These are phyloP conservation scores for Ochropacha duplaris DNA, from an alignment of 2,888 invertebrate species.

Conservation along the genomic window DNA sequence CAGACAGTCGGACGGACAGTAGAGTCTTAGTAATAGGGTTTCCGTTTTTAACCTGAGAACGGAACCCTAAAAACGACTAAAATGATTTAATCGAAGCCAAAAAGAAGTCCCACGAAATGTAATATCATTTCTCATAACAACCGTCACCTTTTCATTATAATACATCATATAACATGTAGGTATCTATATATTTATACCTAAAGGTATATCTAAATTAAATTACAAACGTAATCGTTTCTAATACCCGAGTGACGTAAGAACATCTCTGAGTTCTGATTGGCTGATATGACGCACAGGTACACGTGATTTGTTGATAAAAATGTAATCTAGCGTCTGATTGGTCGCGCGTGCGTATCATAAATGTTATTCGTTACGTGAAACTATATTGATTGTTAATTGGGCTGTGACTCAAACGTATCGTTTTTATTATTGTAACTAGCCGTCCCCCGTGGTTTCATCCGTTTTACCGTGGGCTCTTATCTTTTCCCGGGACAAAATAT, in stretches of 20 bases:
- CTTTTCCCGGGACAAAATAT: too few species aligned
- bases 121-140: background rate
- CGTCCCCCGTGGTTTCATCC: too few species aligned
- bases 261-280: constrained; percentile 33
- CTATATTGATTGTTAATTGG: constrained; percentile 24
- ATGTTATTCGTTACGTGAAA: constrained; percentile 24
- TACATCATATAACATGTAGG: background rate
- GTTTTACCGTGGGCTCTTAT: too few species aligned
- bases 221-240: constrained; percentile 18
- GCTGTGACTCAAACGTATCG: constrained; percentile 1
- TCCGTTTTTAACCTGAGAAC: too few species aligned
- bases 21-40: too few species aligned
- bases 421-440: background rate
- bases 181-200: background rate
- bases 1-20: too few species aligned
- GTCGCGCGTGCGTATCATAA: constrained; percentile 24
- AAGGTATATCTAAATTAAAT: constrained; percentile 6
- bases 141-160: background rate
- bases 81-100: background rate
- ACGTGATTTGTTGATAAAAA: constrained; percentile 42
- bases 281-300: constrained; percentile 24
- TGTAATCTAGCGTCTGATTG: constrained; percentile 42
- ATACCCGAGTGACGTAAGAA: constrained; percentile 21
- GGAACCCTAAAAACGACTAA: too few species aligned
- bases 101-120: background rate